A percentile compares a stretch with the other conserved stretches of the same genome.
Conservation (phyloP, 2,797 vertebrate genomes). For the Hyperoplus lanceolatus region DNA sequence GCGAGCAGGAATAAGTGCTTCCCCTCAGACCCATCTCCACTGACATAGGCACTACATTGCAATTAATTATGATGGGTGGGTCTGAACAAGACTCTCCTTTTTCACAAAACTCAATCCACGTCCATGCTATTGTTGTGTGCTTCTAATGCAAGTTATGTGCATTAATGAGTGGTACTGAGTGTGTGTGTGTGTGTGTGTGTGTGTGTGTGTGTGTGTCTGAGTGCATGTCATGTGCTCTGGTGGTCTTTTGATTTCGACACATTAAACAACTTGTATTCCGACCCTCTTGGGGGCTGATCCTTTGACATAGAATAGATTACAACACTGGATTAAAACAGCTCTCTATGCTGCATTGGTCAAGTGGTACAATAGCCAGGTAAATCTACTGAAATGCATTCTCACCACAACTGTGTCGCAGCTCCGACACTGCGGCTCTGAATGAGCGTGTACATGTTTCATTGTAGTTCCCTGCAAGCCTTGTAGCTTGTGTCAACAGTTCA, state of each 20-base stretch:
- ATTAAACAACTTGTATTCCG: constrained; percentile 70
- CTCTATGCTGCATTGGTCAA: constrained; percentile 54
- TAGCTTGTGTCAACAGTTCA: constrained; percentile 34
- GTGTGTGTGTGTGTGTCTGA: background rate
- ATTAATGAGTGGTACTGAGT: constrained; percentile 24
- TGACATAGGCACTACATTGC: constrained; percentile 34
- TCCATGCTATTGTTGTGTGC: constrained; percentile 49
- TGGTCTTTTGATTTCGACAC: constrained; percentile 58
- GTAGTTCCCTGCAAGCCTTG: constrained; percentile 26
- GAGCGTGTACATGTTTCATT: constrained; percentile 37
- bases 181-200: constrained; percentile 12
- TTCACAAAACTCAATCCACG: constrained; percentile 40
- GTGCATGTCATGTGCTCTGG: background rate
- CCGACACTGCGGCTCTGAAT: constrained; percentile 27
- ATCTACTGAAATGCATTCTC: constrained; percentile 59
- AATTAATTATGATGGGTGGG: constrained; percentile 59
- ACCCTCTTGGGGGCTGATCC: constrained; percentile 69
- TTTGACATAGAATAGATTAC: constrained; percentile 78
- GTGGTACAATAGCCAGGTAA: constrained; percentile 52
- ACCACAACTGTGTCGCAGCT: constrained; percentile 51
- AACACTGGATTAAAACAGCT: constrained; percentile 48
- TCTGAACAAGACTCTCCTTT: constrained; percentile 40
- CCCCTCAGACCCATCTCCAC: constrained; percentile 26
- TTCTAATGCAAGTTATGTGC: constrained; percentile 38
- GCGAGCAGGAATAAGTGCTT: constrained; percentile 41